Conservation (phyloP, 1,140 invertebrate genomes). For the Thaumatotibia leucotreta region DNA sequence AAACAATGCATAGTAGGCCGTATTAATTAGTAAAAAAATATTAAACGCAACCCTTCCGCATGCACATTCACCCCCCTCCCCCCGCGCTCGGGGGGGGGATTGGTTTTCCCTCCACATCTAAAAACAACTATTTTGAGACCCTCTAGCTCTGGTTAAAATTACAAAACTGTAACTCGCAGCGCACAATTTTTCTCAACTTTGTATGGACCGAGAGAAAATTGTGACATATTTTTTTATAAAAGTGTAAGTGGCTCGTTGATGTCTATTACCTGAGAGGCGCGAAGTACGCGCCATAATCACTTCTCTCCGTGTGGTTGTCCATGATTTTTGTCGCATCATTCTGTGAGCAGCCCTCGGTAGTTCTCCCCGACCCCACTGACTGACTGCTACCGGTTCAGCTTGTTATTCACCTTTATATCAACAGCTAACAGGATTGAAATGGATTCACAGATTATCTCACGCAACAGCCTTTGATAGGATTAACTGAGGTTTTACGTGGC, state of each 20-base stretch:
- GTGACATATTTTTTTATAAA: background rate
- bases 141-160: too few relatives aligned
- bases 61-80: too few relatives aligned
- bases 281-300: conserved; percentile 56
- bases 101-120: too few relatives aligned
- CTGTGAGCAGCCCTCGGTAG: conserved; percentile 71
- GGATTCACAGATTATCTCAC: conserved; percentile 47
- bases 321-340: conserved; percentile 38
- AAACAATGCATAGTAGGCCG: too few relatives aligned
- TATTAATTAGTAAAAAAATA: too few relatives aligned
- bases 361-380: conserved; percentile 59
- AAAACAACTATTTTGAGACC: too few relatives aligned
- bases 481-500: conserved; percentile 44
- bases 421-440: conserved; percentile 49
- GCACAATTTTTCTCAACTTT: too few relatives aligned
- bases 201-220: too few relatives aligned
- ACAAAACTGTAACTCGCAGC: too few relatives aligned
- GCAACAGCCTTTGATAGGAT: conserved; percentile 52
- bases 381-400: conserved; percentile 49
- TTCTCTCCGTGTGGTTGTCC: conserved; percentile 53
- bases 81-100: too few relatives aligned
- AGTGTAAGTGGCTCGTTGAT: background rate
- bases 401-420: conserved; percentile 51
- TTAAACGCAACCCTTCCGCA: too few relatives aligned
- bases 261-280: conserved; percentile 53